phyloP scores from a whole-genome alignment of 2,797 vertebrate species.

The Cirrhinus mrigala region DNA sequence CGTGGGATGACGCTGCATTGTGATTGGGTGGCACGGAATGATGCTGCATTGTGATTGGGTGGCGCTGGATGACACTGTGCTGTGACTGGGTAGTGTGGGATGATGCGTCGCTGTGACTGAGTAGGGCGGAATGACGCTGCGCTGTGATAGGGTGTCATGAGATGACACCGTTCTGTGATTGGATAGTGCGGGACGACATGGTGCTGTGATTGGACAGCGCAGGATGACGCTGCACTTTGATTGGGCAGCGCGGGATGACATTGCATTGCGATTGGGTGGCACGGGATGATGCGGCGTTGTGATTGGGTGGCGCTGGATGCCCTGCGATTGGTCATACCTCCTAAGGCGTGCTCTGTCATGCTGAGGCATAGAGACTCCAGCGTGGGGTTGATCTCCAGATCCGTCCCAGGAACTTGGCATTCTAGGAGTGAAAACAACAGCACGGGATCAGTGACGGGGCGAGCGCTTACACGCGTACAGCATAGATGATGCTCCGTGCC shows the following conservation, averaged over 20 bases:
- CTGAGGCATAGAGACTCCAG: conserved; percentile 98
- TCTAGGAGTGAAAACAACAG: conserved; percentile 73
- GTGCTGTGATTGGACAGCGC: background rate
- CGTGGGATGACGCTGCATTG: no score
- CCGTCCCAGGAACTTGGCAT: conserved; percentile 91
- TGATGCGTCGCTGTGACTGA: no score
- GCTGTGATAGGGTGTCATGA: no score
- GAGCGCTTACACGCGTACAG: no score
- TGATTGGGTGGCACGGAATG: no score
- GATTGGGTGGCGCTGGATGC: background rate
- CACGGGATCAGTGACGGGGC: background rate
- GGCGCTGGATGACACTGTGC: fast-evolving
- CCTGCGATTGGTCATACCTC: conserved; percentile 75
- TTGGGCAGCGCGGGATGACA: background rate
- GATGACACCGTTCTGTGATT: background rate
- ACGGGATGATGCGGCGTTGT: fast-evolving
- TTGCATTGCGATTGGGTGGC: background rate
- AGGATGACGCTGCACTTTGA: background rate
- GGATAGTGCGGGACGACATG: fast-evolving
- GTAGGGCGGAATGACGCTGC: no score
- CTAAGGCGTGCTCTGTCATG: conserved; percentile 98
- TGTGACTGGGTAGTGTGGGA: no score
- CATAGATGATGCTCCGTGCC: no score
- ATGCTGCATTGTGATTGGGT: background rate
- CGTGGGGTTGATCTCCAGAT: conserved; percentile 97